Evolutionary conservation across 1,140 invertebrate species (phyloP).

Genomic region (Drosophila virilis): DNA sequence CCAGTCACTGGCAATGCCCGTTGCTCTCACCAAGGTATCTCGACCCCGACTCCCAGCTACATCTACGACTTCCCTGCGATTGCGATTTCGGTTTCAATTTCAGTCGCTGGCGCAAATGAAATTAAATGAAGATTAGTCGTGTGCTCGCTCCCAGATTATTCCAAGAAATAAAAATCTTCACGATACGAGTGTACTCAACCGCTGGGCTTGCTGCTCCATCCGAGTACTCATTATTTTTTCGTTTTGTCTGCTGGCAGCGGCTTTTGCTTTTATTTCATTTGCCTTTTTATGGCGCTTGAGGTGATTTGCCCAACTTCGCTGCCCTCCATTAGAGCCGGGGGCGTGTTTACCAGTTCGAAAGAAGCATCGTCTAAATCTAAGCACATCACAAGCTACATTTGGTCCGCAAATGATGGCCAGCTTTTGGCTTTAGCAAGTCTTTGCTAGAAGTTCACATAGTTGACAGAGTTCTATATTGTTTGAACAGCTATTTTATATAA

Average conservation of each 20-base stretch:
- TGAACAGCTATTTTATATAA: not conserved
- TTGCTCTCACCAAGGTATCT: slow-evolving; percentile 35
- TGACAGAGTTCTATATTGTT: not conserved
- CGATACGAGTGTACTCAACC: slow-evolving; percentile 41
- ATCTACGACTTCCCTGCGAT: slow-evolving; percentile 2
- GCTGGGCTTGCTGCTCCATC: slow-evolving; percentile 3
- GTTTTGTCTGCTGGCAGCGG: slow-evolving; percentile 55
- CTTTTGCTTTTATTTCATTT: slow-evolving; percentile 71
- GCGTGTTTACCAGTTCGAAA: slow-evolving; percentile 33
- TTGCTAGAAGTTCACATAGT: not conserved
- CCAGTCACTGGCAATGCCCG: slow-evolving; percentile 49
- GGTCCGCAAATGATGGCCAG: slow-evolving; percentile 71
- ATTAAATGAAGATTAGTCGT: slow-evolving; percentile 83
- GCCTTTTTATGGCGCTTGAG: slow-evolving; percentile 77
- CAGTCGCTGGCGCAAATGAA: slow-evolving; percentile 77
- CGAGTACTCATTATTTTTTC: slow-evolving; percentile 76
- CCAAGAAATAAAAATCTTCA: slow-evolving; percentile 78
- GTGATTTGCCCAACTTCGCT: slow-evolving; percentile 72
- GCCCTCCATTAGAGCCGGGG: slow-evolving; percentile 4
- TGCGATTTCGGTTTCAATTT: slow-evolving; percentile 74
- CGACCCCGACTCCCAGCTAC: not conserved
- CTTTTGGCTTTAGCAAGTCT: slow-evolving; percentile 35
- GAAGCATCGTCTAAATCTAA: slow-evolving; percentile 58
- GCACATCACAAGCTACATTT: slow-evolving; percentile 80
- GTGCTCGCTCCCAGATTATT: slow-evolving; percentile 77